Conservation (phyloP, 2,797 vertebrate species). For the Pelobates cultripes region DNA sequence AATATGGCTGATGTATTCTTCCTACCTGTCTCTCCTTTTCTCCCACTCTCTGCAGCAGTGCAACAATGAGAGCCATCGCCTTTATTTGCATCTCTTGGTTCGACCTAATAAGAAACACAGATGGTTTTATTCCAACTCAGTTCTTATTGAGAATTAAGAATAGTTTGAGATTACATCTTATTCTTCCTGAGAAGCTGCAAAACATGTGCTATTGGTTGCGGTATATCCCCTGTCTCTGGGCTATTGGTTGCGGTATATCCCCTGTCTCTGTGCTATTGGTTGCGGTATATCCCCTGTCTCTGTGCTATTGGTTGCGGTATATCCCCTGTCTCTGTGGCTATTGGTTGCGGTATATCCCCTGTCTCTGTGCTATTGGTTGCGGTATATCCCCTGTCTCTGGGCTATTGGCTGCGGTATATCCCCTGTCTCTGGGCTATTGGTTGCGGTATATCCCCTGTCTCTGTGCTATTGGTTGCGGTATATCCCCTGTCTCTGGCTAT, state of each 20-base stretch:
- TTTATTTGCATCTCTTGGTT: conserved; percentile 94
- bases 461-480: neutral
- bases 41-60: conserved; percentile 84
- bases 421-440: neutral
- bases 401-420: neutral
- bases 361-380: neutral
- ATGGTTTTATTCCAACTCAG: no score
- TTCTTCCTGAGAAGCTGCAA: no score
- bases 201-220: neutral
- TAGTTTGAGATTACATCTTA: no score
- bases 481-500: neutral
- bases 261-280: neutral
- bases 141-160: no score
- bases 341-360: neutral
- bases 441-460: neutral
- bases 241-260: neutral
- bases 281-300: neutral
- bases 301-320: neutral
- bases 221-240: neutral
- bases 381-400: neutral
- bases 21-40: conserved; percentile 79
- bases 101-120: conserved; percentile 68
- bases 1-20: neutral
- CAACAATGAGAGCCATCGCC: conserved; percentile 94
- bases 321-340: neutral